Evolutionary conservation across 2,797 vertebrate genomes (phyloP), one percentile per base, ranked within the genome.

Genomic region (Tarsius wallacei): DNA sequence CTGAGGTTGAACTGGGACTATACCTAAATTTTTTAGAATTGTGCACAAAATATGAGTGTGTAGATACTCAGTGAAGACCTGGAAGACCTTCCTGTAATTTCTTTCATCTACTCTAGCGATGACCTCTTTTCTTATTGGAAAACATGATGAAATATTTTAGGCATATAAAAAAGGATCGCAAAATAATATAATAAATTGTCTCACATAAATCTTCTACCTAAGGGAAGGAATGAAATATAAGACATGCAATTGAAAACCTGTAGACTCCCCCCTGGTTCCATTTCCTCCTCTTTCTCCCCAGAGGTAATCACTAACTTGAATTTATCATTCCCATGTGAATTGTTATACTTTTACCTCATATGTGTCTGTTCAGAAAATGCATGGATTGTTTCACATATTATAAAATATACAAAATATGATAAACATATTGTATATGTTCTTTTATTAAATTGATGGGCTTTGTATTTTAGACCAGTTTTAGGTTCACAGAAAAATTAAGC

Each of bases 381-480:
- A 64, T 24, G n/a, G 64, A 24, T 83, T 53, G 1, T 49, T 70
- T 78, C 33, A 85, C 3, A 22, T 82, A 87, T 51, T 66, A 77
- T 96, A 64, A 55, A 63, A 80, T 36, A 82, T 24, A 63, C 0
- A 80, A 91, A 96, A 83, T 17, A 53, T 73, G 17, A 82, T 9
- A 53, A 73, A 42, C 10, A 19, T 61, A 22, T 28, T 24, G 6
- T 24, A n/a, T 59, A 47, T 33, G 12, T 21, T 77, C 5, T 92
- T 31, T 94, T 57, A 76, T 31, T 64, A 53, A 85, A 90, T 55
- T 22, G 28, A 55, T 53, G 70, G 14, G 12, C 5, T 85, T 78
- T 49, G 16, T 71, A 80, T 64, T 86, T 87, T 71, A 92, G 57
- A 83, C 5, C n/a, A 49, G 42, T 90, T 87, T 92, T 94, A 87